Percentiles rank a stretch among this genome's conserved stretches.
These are phyloP conservation scores for Drosophila willistoni DNA, from an alignment of 1,140 invertebrate species.

Conservation along the genomic window DNA sequence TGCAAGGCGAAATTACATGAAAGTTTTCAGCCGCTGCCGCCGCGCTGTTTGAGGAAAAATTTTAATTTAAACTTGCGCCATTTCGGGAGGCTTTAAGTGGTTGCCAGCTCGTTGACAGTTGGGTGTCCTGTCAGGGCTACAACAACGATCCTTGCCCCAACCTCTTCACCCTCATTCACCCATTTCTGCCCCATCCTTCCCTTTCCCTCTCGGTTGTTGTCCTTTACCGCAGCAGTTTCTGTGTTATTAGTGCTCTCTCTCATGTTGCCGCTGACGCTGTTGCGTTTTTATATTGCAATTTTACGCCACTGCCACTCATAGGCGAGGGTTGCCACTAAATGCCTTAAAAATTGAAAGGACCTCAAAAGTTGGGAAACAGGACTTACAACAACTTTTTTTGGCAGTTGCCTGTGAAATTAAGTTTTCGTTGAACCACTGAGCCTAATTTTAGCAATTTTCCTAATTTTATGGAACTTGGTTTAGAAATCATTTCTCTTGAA, in stretches of 20 bases:
- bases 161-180: too few relatives aligned
- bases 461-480: too few relatives aligned
- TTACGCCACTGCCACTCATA: constrained; percentile 42
- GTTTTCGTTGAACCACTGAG: too few relatives aligned
- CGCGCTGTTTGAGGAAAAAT: constrained; percentile 72
- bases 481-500: too few relatives aligned
- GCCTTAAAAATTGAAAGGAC: too few relatives aligned
- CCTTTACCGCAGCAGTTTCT: constrained; percentile 53
- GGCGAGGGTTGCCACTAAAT: constrained; percentile 24
- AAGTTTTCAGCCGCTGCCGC: constrained; percentile 59
- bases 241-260: constrained; percentile 65
- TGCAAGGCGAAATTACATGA: constrained; percentile 73
- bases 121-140: constrained; percentile 43
- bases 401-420: too few relatives aligned
- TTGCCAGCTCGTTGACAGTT: constrained; percentile 82
- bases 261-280: constrained; percentile 43
- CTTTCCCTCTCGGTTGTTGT: constrained; percentile 35
- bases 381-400: too few relatives aligned
- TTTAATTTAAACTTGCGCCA: constrained; percentile 82
- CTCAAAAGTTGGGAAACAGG: too few relatives aligned
- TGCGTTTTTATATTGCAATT: constrained; percentile 76
- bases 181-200: not conserved
- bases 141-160: too few relatives aligned
- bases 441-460: too few relatives aligned
- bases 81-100: constrained; percentile 81